Percentiles rank a stretch among this genome's conserved stretches.
phyloP scores from a whole-genome alignment of 1,140 invertebrate genomes.

The Eupristina koningsbergeri region DNA sequence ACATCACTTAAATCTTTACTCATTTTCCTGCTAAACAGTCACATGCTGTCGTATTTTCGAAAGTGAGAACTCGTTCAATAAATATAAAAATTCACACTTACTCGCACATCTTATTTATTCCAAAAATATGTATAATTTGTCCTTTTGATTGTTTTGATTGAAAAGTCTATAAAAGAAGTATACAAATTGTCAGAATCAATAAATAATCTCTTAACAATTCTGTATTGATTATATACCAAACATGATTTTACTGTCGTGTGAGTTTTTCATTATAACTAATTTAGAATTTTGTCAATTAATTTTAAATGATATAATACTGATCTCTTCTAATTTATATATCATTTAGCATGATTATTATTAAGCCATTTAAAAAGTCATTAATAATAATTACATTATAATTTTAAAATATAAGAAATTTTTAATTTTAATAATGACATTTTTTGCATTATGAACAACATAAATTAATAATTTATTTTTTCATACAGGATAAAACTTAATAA shows the following conservation, averaged over 20 bases:
- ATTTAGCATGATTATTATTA: too few relatives aligned
- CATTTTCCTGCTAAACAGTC: slow-evolving; percentile 12
- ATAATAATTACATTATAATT: too few relatives aligned
- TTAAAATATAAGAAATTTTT: too few relatives aligned
- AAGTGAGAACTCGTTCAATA: background rate
- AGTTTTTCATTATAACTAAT: too few relatives aligned
- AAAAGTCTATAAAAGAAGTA: background rate
- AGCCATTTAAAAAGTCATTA: too few relatives aligned
- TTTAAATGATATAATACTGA: background rate
- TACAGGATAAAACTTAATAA: background rate
- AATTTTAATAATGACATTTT: too few relatives aligned
- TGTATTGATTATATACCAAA: background rate
- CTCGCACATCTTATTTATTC: background rate
- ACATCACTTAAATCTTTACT: slow-evolving; percentile 19
- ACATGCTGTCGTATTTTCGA: slow-evolving; percentile 34
- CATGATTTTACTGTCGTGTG: background rate
- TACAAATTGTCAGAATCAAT: background rate
- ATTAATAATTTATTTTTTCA: background rate
- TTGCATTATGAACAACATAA: too few relatives aligned
- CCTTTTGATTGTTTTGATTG: slow-evolving; percentile 13
- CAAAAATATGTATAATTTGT: slow-evolving; percentile 8
- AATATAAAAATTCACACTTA: slow-evolving; percentile 25
- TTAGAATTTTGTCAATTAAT: background rate
- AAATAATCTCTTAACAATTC: slow-evolving; percentile 14
- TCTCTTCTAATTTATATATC: background rate